These are phyloP conservation scores for Prunella fulvescens DNA, from an alignment of 2,113 vertebrate species.

Conservation along the genomic window DNA sequence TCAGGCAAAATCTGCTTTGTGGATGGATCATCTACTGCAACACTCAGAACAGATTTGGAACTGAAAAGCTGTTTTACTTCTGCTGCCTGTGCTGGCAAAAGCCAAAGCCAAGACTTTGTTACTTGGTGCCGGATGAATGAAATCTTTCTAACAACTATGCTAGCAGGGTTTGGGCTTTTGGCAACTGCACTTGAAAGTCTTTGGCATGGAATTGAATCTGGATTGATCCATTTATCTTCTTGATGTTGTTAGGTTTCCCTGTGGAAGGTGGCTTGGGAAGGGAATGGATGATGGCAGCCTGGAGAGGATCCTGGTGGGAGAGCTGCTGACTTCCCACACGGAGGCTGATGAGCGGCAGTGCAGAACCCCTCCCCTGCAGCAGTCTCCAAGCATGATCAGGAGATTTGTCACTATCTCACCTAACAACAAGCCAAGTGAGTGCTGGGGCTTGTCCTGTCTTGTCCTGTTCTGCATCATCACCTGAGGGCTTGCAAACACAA, in stretches of 20 bases:
- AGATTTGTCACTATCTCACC: constrained; percentile 96
- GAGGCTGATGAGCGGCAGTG: constrained; percentile 92
- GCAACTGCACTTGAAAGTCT: background rate
- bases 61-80: background rate
- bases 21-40: background rate
- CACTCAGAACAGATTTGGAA: background rate
- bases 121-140: background rate
- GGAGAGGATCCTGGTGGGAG: constrained; percentile 94
- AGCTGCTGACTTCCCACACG: constrained; percentile 83
- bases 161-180: background rate
- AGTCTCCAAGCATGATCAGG: constrained; percentile 96
- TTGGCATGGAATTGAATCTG: background rate
- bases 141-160: background rate
- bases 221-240: background rate
- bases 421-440: constrained; percentile 95
- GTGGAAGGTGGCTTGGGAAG: constrained; percentile 95
- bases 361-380: constrained; percentile 94
- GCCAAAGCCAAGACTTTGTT: background rate
- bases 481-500: background rate
- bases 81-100: constrained; percentile 32
- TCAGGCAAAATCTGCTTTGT: background rate
- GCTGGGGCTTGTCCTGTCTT: background rate
- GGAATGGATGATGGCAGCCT: constrained; percentile 97
- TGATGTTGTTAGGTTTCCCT: constrained; percentile 85
- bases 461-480: background rate